Base-by-base conservation (phyloP, 2,113 vertebrate genomes). In the Campylomormyrus numenius region DNA sequence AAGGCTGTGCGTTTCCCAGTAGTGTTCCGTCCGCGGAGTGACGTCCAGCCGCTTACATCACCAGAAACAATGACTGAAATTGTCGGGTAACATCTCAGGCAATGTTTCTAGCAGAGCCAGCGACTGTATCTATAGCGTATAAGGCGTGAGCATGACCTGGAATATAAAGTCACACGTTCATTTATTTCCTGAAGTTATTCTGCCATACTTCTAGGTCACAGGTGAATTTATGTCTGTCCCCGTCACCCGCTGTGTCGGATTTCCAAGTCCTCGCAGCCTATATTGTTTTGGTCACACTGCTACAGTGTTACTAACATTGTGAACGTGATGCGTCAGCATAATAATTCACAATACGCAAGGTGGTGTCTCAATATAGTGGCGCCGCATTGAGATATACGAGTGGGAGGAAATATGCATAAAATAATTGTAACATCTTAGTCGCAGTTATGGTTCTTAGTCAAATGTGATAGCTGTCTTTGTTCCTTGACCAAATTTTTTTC, bases 1-100 rank as follows among this genome's bases (percentile, higher is more conserved):
- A 35, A 74, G 27, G 66, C 62, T 70, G 15, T 83, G 80, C 0
- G 48, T 21, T 19, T 50, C 45, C 58, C 27, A 39, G 15, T 19
- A 5, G 31, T 11, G 49, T 6, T 31, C 85, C 49, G 46, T 52
- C 48, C 9, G 80, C 15, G 19, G 80, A n/a, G 39, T 45, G 42
- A 45, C 42, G 42, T 27, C 52, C 80, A 85, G 88, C 31, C 8
- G 48, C 83, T 89, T 21, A 52, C 90, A 48, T 88, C 86, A 89
- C 90, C 58, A 91, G 90, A 91, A 91, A 91, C 90, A 89, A 91
- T 91, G 90, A 91, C 90, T 91, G 90, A 91, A 91, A 91, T 91
- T 10, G 13, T 45, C 70, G 88, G 27, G 53, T 45, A 89, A 89
- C 83, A 91, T 91, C 88, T 91, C 90, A 91, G 88, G 48, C 90